Base-by-base conservation (phyloP, 2,888 invertebrate genomes). In the Hyles lineata region DNA sequence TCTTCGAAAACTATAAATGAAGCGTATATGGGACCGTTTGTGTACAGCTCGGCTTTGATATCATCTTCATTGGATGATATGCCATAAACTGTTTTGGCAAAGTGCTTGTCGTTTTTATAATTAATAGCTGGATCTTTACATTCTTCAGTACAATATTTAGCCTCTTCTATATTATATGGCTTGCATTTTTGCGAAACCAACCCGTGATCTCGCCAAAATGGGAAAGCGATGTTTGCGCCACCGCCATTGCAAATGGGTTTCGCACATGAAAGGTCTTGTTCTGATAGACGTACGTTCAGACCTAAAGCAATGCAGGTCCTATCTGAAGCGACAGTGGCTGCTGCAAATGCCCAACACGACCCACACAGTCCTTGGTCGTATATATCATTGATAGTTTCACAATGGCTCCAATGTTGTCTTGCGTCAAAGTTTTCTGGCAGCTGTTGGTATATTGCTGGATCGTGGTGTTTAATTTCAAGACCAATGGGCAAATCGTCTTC, bases 21-120 rank as follows among this genome's bases (percentile, higher is more conserved):
- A 63, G 21, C 35, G 35, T 21, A 63, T 23, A 63, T 6, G 1
- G 63, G 63, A 8, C 63, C 63, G 43, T 63, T 63, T 4, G 11
- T 35, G 32, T 21, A 63, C 15, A 63, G 35, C 21, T 63, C 63
- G 15, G 63, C 63, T 63, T 21, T 63, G 5, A 63, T 63, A 63
- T 63, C 63, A 43, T 43, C 21, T 6, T 63, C 43, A 8, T 0
- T 6, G 43, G 21, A 21, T 15, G 63, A 63, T 63, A 63, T 11
- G 11, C 21, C 43, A 43, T 63, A 63, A 21, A 63, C 15, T 21
- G 43, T 11, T 15, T 63, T 35, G 21, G 43, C 63, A 21, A 21
- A 63, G 21, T 63, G 63, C 21, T 63, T 63, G 21, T 63, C 63
- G n/a, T 43, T 43, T 11, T n/a, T 15, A 21, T 63, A 63, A 21